Conservation (phyloP, 2,888 invertebrate species). For the Troides helena region DNA sequence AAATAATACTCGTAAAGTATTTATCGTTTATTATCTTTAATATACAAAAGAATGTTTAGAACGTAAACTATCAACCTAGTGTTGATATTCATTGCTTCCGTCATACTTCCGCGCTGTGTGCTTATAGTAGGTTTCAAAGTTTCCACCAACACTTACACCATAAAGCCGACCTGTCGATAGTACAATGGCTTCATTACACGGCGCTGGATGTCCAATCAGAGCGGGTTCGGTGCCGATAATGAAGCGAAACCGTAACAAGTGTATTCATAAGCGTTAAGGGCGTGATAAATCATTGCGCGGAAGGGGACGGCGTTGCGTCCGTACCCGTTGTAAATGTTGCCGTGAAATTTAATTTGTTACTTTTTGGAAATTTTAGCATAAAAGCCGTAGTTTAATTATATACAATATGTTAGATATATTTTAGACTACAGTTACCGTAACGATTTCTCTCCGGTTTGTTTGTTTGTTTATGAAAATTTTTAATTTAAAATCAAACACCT, state of each 20-base stretch:
- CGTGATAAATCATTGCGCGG: constrained; percentile 68
- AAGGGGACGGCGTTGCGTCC: constrained; percentile 49
- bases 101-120: not conserved
- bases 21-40: no score
- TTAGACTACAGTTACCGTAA: no score
- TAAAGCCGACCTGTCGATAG: constrained; percentile 39
- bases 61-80: no score
- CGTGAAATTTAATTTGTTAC: constrained; percentile 16
- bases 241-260: constrained; percentile 73
- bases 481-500: no score
- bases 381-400: no score
- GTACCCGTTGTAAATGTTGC: constrained; percentile 39
- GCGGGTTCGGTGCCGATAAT: constrained; percentile 67
- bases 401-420: no score
- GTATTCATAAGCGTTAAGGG: constrained; percentile 76
- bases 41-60: no score
- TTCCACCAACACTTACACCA: not conserved
- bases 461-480: no score
- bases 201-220: constrained; percentile 68
- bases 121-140: not conserved
- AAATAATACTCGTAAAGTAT: no score
- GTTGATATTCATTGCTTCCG: not conserved
- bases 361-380: no score
- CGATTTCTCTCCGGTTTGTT: no score
- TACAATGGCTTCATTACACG: constrained; percentile 68